Evolutionary conservation across 37 sponge, comb jelly and placozoan genomes (phyloP).

Genomic region (Hormiphora californensis): DNA sequence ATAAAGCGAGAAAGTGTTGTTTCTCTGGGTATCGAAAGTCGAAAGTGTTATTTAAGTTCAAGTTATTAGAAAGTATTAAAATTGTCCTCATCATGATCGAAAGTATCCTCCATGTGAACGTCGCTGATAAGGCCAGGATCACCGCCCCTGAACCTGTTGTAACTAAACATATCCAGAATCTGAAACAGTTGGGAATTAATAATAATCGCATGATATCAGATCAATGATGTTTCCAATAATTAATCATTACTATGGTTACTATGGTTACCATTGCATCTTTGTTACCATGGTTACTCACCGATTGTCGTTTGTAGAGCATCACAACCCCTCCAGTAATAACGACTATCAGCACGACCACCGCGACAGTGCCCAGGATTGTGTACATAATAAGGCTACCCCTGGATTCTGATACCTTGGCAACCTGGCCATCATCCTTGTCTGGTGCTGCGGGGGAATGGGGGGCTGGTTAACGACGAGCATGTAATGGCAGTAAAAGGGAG

Average conservation of each 20-base stretch:
- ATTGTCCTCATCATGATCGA: constrained; percentile 18
- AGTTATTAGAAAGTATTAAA: too few species aligned
- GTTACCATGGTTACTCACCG: neutral
- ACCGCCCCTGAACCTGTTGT: constrained; percentile 19
- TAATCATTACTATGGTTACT: neutral
- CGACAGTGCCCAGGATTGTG: constrained; percentile 15
- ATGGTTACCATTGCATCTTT: neutral
- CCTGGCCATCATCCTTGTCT: neutral
- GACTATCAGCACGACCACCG: neutral
- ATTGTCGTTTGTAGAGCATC: constrained; percentile 26
- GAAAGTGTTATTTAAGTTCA: too few species aligned
- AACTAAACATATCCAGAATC: constrained; percentile 28
- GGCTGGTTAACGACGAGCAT: too few species aligned
- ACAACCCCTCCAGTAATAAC: neutral
- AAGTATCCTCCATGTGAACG: constrained; percentile 44
- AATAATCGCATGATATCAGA: too few species aligned
- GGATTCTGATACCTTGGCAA: neutral
- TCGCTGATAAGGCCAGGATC: neutral
- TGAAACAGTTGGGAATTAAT: neutral
- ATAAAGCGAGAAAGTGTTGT: too few species aligned
- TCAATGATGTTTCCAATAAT: too few species aligned
- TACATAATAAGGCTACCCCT: neutral
- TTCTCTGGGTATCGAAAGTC: too few species aligned
- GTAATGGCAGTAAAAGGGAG: too few species aligned
- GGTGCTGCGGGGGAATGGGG: neutral